phyloP scores from a whole-genome alignment of 2,797 vertebrate species.

The Zenarchopterus dispar region DNA sequence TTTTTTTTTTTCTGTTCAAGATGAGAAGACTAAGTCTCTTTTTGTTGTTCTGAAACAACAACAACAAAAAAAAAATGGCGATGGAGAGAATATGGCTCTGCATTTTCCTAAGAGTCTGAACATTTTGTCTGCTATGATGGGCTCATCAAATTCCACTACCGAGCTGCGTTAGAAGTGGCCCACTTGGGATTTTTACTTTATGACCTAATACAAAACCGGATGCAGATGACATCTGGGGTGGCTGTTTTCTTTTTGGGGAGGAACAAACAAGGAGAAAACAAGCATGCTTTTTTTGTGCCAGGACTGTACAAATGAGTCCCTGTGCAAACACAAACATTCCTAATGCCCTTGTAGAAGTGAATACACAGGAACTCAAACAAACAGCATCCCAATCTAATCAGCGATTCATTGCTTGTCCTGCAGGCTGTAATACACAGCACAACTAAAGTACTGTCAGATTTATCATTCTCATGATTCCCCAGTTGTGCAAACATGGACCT shows the following conservation, averaged over 20 bases:
- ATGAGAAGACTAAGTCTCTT: too few relatives aligned
- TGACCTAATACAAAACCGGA: constrained; percentile 12
- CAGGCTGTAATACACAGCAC: constrained; percentile 51
- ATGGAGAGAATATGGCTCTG: constrained; percentile 5
- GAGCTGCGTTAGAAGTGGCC: constrained; percentile 39
- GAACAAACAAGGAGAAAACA: constrained; percentile 26
- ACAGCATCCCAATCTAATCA: constrained; percentile 57
- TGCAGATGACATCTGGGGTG: constrained; percentile 23
- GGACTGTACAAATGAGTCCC: constrained; percentile 44
- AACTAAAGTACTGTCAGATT: constrained; percentile 56
- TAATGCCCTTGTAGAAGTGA: constrained; percentile 47
- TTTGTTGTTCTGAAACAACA: not conserved
- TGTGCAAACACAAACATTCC: constrained; percentile 26
- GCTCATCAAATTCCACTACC: constrained; percentile 21
- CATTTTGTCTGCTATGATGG: constrained; percentile 32
- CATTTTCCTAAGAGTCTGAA: constrained; percentile 7
- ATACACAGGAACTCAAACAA: constrained; percentile 22
- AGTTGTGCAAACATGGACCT: constrained; percentile 51
- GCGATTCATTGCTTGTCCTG: constrained; percentile 53
- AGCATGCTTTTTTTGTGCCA: constrained; percentile 26
- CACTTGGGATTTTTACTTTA: constrained; percentile 44
- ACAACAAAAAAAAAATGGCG: not conserved
- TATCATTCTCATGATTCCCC: constrained; percentile 66
- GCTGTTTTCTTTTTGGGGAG: constrained; percentile 15
- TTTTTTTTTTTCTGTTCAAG: too few relatives aligned